Conservation (phyloP, 2,888 invertebrate genomes). For the Thecocarcelia acutangulata region DNA sequence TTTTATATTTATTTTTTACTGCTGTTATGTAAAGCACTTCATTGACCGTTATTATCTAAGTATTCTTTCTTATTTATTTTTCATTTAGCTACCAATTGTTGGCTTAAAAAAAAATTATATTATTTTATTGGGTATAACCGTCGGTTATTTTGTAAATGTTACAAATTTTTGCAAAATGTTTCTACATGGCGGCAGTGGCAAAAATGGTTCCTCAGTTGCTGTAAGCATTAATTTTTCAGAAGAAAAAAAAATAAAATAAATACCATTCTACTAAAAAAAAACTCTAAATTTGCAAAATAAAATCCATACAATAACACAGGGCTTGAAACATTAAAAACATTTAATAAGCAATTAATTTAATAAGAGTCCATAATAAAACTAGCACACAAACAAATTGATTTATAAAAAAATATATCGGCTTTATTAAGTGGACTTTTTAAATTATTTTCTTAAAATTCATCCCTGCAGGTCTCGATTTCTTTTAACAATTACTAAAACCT, state of each 20-base stretch:
- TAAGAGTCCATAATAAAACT: slow-evolving; percentile 5
- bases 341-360: slow-evolving; percentile 13
- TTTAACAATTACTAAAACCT: slow-evolving; percentile 30
- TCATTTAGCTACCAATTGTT: slow-evolving; percentile 79
- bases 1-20: slow-evolving; percentile 50
- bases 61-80: slow-evolving; percentile 66
- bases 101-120: slow-evolving; percentile 79
- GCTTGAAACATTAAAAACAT: slow-evolving; percentile 39
- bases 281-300: slow-evolving; percentile 18
- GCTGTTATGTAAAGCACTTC: not conserved
- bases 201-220: slow-evolving; percentile 98
- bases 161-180: slow-evolving; percentile 87
- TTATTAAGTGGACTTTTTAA: not conserved
- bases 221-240: slow-evolving; percentile 81
- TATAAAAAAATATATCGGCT: slow-evolving; percentile 14
- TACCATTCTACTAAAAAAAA: not conserved
- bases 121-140: slow-evolving; percentile 79
- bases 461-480: not conserved
- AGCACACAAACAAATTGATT: not conserved
- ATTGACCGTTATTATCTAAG: slow-evolving; percentile 39
- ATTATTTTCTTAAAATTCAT: not conserved
- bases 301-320: slow-evolving; percentile 10
- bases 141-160: slow-evolving; percentile 83
- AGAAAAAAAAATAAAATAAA: slow-evolving; percentile 28
- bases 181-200: slow-evolving; percentile 93